phyloP scores from a whole-genome alignment of 92 coral and sea anemone species.

The Zoanthus sociatus region DNA sequence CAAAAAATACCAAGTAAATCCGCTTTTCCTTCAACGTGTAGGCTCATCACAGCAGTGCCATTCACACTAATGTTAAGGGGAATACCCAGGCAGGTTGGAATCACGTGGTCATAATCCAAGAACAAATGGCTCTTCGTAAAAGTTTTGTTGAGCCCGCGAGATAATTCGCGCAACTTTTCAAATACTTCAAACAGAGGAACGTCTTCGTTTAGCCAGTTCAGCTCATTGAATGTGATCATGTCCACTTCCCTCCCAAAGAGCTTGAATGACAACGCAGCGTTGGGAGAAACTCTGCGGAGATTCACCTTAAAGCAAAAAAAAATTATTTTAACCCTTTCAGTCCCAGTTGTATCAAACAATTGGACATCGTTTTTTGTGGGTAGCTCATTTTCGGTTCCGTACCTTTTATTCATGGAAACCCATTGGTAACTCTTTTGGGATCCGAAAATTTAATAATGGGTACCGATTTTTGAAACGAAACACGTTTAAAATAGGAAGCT shows the following conservation, averaged over 20 bases:
- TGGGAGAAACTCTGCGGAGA: constrained; percentile 62
- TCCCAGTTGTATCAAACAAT: too few species aligned
- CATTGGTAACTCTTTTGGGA: too few species aligned
- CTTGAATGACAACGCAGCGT: constrained; percentile 67
- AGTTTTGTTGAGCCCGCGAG: constrained; percentile 63
- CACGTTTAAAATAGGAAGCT: too few species aligned
- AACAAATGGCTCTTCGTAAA: constrained; percentile 70
- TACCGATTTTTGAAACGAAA: too few species aligned
- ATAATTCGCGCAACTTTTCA: constrained; percentile 44
- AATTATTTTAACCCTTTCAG: too few species aligned
- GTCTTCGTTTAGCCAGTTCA: constrained; percentile 69
- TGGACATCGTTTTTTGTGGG: too few species aligned
- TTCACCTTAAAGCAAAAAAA: constrained; percentile 55
- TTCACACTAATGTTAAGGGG: constrained; percentile 72
- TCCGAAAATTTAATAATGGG: too few species aligned
- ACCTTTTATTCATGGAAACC: too few species aligned
- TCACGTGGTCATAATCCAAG: constrained; percentile 59
- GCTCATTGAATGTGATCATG: constrained; percentile 64
- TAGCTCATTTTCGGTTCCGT: too few species aligned
- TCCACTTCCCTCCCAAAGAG: constrained; percentile 68
- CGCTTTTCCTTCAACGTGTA: constrained; percentile 68
- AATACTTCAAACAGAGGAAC: constrained; percentile 68
- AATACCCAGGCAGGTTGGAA: constrained; percentile 74
- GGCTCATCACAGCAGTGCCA: constrained; percentile 65
- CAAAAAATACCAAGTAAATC: constrained; percentile 67